Percentiles rank a stretch among this genome's conserved stretches.
These are phyloP conservation scores for Parnassius apollo DNA, from an alignment of 2,888 invertebrate genomes.

Conservation along the genomic window DNA sequence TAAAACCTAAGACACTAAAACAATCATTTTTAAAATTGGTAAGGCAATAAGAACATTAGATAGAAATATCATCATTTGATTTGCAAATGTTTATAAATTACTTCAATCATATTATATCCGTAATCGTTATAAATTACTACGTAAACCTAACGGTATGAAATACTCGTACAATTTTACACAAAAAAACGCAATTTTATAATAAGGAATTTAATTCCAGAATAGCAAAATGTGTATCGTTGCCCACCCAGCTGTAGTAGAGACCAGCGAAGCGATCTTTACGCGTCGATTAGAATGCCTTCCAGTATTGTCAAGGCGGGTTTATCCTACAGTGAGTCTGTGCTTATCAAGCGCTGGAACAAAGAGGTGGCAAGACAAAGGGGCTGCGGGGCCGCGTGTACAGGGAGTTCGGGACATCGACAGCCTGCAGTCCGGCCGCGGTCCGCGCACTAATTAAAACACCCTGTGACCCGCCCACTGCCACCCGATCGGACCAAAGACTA, in stretches of 20 bases:
- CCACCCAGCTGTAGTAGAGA: not conserved
- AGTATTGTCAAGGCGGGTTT: constrained; percentile 20
- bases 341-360: constrained; percentile 39
- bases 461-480: constrained; percentile 41
- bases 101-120: too few species aligned
- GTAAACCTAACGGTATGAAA: too few species aligned
- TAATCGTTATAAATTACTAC: too few species aligned
- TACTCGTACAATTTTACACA: too few species aligned
- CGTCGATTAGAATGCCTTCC: constrained; percentile 17
- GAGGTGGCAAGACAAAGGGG: constrained; percentile 32
- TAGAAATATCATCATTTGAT: too few species aligned
- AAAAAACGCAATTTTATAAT: too few species aligned
- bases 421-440: constrained; percentile 60
- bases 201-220: too few species aligned
- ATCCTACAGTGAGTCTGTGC: constrained; percentile 24
- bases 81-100: too few species aligned
- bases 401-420: constrained; percentile 43
- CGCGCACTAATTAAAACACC: constrained; percentile 76
- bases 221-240: too few species aligned
- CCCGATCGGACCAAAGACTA: constrained; percentile 31
- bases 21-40: too few species aligned
- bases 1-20: too few species aligned
- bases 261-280: constrained; percentile 16
- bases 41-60: too few species aligned
- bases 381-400: constrained; percentile 37